These are phyloP conservation scores for Pollachius pollachius DNA, from an alignment of 2,113 vertebrate species.

Conservation along the genomic window DNA sequence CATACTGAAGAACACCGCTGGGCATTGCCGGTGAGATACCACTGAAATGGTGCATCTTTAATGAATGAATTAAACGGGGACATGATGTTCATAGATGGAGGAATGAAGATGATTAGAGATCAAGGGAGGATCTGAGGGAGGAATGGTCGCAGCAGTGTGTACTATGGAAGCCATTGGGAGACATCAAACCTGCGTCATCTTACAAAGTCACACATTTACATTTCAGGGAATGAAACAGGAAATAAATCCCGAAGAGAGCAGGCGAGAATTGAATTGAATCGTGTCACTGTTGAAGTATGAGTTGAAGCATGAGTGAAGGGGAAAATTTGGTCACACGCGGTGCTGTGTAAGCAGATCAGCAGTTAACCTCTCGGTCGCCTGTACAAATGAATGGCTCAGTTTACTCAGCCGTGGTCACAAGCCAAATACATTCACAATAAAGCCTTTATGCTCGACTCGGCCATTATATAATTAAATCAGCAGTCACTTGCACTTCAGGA, in stretches of 20 bases:
- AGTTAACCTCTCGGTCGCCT: slow-evolving; percentile 48
- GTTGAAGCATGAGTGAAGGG: slow-evolving; percentile 8
- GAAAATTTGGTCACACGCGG: slow-evolving; percentile 14
- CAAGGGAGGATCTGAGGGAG: too few species aligned
- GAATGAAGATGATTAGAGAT: too few species aligned
- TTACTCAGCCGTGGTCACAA: slow-evolving; percentile 58
- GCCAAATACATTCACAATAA: slow-evolving; percentile 50
- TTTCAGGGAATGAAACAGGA: too few species aligned
- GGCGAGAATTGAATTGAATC: background rate
- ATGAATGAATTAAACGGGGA: too few species aligned
- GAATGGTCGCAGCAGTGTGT: too few species aligned
- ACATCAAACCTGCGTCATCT: too few species aligned
- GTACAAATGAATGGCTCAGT: slow-evolving; percentile 51
- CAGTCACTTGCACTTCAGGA: slow-evolving; percentile 44
- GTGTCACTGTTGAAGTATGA: background rate
- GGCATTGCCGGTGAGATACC: too few species aligned
- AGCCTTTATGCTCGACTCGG: slow-evolving; percentile 41
- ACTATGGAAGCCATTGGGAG: too few species aligned
- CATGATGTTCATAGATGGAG: too few species aligned
- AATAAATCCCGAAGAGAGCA: background rate
- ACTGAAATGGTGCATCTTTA: too few species aligned
- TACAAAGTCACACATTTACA: too few species aligned
- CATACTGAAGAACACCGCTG: too few species aligned
- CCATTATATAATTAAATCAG: slow-evolving; percentile 60
- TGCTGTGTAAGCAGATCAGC: slow-evolving; percentile 44